phyloP scores from a whole-genome alignment of 2,113 vertebrate genomes.

The Syngnathus scovelli region DNA sequence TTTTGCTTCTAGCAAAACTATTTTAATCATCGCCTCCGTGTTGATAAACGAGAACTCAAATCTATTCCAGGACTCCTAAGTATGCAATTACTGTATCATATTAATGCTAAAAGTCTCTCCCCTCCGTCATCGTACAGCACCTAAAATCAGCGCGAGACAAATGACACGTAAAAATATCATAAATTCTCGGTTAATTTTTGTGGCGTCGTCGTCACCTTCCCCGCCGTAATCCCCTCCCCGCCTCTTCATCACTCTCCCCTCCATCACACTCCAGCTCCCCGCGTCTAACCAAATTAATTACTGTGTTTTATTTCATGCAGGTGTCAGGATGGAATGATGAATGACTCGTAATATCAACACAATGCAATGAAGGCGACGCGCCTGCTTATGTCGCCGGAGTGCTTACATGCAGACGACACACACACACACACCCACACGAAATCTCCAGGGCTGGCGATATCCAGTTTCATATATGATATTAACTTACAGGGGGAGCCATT shows the following conservation, averaged over 20 bases:
- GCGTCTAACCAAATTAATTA: constrained; percentile 79
- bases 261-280: constrained; percentile 17
- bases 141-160: constrained; percentile 28
- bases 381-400: constrained; percentile 47
- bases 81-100: constrained; percentile 65
- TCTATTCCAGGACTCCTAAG: constrained; percentile 59
- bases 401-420: constrained; percentile 41
- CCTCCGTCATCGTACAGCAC: constrained; percentile 8
- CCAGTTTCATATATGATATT: constrained; percentile 67
- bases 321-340: constrained; percentile 78
- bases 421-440: constrained; percentile 30
- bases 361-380: constrained; percentile 54
- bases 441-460: constrained; percentile 65
- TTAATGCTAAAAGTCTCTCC: constrained; percentile 64
- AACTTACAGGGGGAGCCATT: constrained; percentile 66
- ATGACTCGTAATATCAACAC: constrained; percentile 79
- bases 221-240: constrained; percentile 25
- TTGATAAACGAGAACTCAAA: constrained; percentile 34
- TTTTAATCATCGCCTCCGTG: constrained; percentile 3
- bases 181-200: constrained; percentile 51
- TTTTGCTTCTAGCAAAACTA: constrained; percentile 11
- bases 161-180: constrained; percentile 16
- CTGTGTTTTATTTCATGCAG: constrained; percentile 78
- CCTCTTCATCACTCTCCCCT: constrained; percentile 28
- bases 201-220: constrained; percentile 16